Evolutionary conservation across 2,888 invertebrate species (phyloP), one percentile per base, ranked within the genome.

Genomic region (Pecten maximus): DNA sequence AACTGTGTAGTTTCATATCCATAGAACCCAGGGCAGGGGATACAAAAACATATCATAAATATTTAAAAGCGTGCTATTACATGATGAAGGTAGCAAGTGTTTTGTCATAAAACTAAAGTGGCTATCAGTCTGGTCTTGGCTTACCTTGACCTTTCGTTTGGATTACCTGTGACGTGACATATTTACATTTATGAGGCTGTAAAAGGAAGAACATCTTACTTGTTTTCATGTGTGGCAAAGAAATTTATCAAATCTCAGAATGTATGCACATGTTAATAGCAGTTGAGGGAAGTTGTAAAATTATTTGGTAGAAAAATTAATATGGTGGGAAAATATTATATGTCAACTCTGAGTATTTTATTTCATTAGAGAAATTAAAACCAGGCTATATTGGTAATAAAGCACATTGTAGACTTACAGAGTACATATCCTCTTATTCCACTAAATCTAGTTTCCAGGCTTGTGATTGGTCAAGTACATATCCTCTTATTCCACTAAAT

Each of bases 141-240:
- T 60, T 19, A 60, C 60, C 60, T 60, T 60, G 60, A 60, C 60
- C 60, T 60, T 48, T 23, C 16, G 19, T 60, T 23, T 60, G 60
- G 6, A 12, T 44, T 60, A 60, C 60, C 60, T 60, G 60, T 60
- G 28, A 2, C 6, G 40, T n/a, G 28, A 23, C 39, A 74, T 16
- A 8, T 40, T 35, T 86, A 10, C 23, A 74, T 86, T 40, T 89
- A 4, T 48, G 10, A 89, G 39, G 87, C 54, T 89, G 74, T 87
- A 60, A 6, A n/a, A 16, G n/a, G 60, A 60, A 60, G 23, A 44
- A 44, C 44, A 44, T 44, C 12, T 44, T 44, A 44, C 12, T 44
- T 44, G 8, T 10, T 44, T 44, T 44, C 44, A 60, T 23, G 23
- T 19, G n/a, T n/a, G 8, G 15, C 28, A 28, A 10, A 23, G 74